Evolutionary conservation across 1,140 invertebrate genomes (phyloP).

Genomic region (Leptinotarsa undecemlineata): DNA sequence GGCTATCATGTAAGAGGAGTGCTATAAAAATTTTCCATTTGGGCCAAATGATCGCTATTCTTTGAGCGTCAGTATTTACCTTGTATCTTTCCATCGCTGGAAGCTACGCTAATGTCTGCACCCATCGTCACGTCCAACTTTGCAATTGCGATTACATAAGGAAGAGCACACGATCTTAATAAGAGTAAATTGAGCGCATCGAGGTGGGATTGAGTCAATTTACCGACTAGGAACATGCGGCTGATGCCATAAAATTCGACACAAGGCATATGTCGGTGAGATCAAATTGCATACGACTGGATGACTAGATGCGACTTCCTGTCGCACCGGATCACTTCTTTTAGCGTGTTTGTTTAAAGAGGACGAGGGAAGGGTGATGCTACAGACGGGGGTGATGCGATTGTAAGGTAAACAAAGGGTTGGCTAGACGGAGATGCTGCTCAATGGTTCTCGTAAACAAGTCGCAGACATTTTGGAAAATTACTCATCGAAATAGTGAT

Average conservation of each 20-base stretch:
- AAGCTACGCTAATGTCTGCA: not conserved
- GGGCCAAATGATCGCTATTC: too few species aligned
- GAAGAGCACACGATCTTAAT: constrained; percentile 9
- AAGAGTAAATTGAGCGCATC: not conserved
- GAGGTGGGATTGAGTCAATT: constrained; percentile 11
- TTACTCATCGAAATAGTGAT: too few species aligned
- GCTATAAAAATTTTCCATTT: too few species aligned
- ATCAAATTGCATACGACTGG: constrained; percentile 1
- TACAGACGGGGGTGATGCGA: not conserved
- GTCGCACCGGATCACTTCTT: not conserved
- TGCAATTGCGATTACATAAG: constrained; percentile 1
- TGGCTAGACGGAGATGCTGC: not conserved
- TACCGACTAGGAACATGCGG: constrained; percentile 1
- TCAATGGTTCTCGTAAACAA: too few species aligned
- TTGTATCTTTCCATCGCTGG: too few species aligned
- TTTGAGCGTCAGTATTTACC: too few species aligned
- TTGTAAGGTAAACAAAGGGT: not conserved
- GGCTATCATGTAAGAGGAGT: too few species aligned
- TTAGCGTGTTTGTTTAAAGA: not conserved
- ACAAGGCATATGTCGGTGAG: not conserved
- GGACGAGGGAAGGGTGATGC: not conserved
- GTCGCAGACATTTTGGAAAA: too few species aligned
- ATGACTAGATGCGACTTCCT: not conserved
- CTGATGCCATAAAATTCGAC: not conserved
- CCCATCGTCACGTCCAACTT: not conserved